Evolutionary conservation across 2,888 invertebrate genomes (phyloP).

Genomic region (Taphrorychus bicolor): DNA sequence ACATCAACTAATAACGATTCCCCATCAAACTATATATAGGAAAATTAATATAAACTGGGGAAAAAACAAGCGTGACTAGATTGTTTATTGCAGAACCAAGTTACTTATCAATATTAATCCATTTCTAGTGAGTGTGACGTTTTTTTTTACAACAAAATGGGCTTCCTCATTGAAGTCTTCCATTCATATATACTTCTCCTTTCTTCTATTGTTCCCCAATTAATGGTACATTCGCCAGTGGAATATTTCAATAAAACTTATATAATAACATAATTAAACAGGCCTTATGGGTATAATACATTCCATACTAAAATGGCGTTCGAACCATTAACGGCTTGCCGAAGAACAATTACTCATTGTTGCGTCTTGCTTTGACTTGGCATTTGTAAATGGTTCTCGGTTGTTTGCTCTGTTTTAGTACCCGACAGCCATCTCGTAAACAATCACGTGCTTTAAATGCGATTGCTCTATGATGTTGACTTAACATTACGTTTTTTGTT

Average conservation of each 20-base stretch:
- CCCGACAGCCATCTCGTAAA: neutral
- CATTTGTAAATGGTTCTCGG: neutral
- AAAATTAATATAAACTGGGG: too few species aligned
- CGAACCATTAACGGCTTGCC: neutral
- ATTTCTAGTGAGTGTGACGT: neutral
- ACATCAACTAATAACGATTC: too few species aligned
- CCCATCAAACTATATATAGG: too few species aligned
- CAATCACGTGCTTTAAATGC: neutral
- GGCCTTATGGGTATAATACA: neutral
- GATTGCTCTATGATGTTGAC: too few species aligned
- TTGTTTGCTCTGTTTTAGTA: neutral
- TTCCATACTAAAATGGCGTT: neutral
- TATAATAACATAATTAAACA: neutral
- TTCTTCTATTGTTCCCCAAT: neutral
- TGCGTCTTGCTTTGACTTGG: neutral
- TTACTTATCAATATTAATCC: too few species aligned
- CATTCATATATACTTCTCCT: too few species aligned
- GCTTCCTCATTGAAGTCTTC: too few species aligned
- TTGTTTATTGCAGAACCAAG: too few species aligned
- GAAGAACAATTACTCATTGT: slow-evolving; percentile 10
- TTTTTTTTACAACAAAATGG: neutral
- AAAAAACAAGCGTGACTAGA: too few species aligned
- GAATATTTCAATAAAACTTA: neutral
- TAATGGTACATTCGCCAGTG: neutral
- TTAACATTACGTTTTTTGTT: too few species aligned